These are phyloP conservation scores for Melanocharis versteri DNA, from an alignment of 2,113 vertebrate species.

Conservation along the genomic window DNA sequence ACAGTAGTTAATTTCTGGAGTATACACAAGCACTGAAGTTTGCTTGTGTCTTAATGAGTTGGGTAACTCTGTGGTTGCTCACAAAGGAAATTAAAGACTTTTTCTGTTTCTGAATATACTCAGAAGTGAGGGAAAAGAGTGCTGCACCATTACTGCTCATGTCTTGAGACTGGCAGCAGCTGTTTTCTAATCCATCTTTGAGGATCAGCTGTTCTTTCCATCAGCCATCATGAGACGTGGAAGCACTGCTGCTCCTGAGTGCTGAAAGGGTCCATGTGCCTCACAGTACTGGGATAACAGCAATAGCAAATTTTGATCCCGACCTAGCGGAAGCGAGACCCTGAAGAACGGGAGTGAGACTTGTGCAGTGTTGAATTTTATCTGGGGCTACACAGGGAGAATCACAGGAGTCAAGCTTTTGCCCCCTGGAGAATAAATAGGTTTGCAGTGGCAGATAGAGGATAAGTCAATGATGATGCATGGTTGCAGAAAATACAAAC, in stretches of 20 bases:
- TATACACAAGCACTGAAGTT: background rate
- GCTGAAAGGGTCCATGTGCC: background rate
- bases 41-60: background rate
- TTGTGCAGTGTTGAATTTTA: background rate
- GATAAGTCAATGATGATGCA: background rate
- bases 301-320: background rate
- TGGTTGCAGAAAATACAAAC: background rate
- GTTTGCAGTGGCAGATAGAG: background rate
- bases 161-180: background rate
- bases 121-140: background rate
- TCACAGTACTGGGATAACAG: background rate
- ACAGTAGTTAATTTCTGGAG: background rate
- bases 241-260: background rate
- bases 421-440: background rate
- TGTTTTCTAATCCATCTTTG: background rate
- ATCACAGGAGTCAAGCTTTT: background rate
- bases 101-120: background rate
- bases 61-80: background rate
- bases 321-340: background rate
- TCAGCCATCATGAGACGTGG: background rate
- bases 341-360: background rate
- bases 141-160: background rate
- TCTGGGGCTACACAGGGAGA: background rate
- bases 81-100: background rate
- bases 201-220: background rate